Base-by-base conservation (phyloP, 2,113 vertebrate genomes). In the Herpetotheres cachinnans region DNA sequence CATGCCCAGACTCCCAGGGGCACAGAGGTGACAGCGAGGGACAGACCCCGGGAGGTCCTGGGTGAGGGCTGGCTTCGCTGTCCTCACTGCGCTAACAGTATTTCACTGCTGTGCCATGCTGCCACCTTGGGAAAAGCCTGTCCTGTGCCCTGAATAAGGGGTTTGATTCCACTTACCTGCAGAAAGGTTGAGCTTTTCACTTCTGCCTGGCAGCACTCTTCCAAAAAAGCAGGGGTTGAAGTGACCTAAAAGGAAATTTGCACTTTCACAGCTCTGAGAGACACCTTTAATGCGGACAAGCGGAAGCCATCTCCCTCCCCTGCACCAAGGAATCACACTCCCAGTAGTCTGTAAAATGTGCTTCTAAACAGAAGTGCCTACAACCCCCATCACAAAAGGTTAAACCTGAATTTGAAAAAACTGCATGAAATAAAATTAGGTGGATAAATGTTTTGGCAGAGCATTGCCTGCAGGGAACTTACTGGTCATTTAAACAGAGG, bases 371-470 rank as follows among this genome's bases (percentile, higher is more conserved):
- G 42, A 42, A 58, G 29, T 25, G 63, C 47, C 52, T 54, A 11
- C 80, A 82, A 82, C 36, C 21, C 65, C 56, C 26, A 27, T 86
- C 82, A 70, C 42, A 77, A 87, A 82, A 84, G 85, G 91, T 92
- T 90, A 90, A 90, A 93, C 44, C 70, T 32, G 46, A 84, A 86
- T 89, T 63, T 20, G 25, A 70, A 93, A 86, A 78, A 62, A 9
- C 50, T 14, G 46, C 86, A 27, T 2, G 72, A 34, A 89, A 89
- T 79, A 82, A 93, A 96, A 96, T 61, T 32, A 90, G 85, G 73
- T 79, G 91, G 89, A 82, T 95, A 69, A 95, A 93, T 73, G 71
- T 69, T 97, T 92, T 95, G 96, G 96, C 93, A 91, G 89, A 80
- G 82, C 58, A 20, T 11, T 11, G 86, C 86, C 92, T 82, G 63